phyloP scores from a whole-genome alignment of 2,797 vertebrate genomes.

The Coregonus sp. region DNA sequence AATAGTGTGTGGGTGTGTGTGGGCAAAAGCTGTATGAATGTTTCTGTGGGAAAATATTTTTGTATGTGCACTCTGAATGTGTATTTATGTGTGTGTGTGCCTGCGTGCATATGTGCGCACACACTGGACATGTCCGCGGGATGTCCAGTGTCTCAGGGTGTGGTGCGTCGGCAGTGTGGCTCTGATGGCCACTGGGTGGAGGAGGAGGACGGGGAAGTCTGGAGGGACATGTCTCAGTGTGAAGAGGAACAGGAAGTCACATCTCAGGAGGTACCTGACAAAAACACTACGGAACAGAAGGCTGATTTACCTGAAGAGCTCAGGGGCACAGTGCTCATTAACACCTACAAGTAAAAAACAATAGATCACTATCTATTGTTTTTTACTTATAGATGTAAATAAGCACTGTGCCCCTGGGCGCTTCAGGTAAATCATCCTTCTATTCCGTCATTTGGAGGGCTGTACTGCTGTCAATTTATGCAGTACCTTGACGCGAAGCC shows the following conservation, averaged over 20 bases:
- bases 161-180: constrained; percentile 72
- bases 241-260: constrained; percentile 75
- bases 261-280: constrained; percentile 69
- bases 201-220: constrained; percentile 70
- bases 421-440: neutral
- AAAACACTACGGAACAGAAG: neutral
- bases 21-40: neutral
- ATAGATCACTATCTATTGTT: no score
- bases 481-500: neutral
- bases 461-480: neutral
- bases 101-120: neutral
- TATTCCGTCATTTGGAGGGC: neutral
- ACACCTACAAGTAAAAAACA: neutral
- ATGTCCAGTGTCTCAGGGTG: constrained; percentile 73
- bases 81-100: constrained; percentile 1
- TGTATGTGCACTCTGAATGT: neutral
- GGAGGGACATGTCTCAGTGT: constrained; percentile 81
- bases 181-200: constrained; percentile 73
- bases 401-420: no score
- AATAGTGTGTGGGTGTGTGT: constrained; percentile 1
- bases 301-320: neutral
- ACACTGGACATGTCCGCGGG: constrained; percentile 8
- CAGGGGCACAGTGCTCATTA: neutral
- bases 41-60: neutral
- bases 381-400: no score